phyloP scores from a whole-genome alignment of 1,140 invertebrate genomes.

The Neuroterus valhalla region DNA sequence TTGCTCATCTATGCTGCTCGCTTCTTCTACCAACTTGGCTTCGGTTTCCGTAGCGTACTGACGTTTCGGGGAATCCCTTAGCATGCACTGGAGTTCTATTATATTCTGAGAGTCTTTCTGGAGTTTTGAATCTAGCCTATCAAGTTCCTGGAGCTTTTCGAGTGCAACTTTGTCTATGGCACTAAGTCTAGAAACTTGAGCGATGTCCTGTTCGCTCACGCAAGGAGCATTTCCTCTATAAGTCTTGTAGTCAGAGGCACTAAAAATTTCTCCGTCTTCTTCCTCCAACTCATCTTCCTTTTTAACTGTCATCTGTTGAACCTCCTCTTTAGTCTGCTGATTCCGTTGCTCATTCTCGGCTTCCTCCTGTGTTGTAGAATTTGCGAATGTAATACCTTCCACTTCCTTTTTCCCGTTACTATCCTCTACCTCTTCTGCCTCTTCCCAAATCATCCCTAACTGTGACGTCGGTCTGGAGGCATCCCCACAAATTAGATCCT shows the following conservation, averaged over 20 bases:
- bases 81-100: constrained; percentile 82
- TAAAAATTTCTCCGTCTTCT: constrained; percentile 82
- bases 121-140: constrained; percentile 83
- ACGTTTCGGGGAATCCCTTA: constrained; percentile 77
- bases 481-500: constrained; percentile 83
- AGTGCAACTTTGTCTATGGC: constrained; percentile 85
- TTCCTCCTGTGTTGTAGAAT: constrained; percentile 48
- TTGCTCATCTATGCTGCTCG: constrained; percentile 82
- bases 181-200: constrained; percentile 83
- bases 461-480: constrained; percentile 80
- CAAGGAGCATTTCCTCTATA: constrained; percentile 84
- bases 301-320: constrained; percentile 68
- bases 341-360: constrained; percentile 74
- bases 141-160: constrained; percentile 86
- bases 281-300: constrained; percentile 69
- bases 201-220: constrained; percentile 86
- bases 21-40: constrained; percentile 78
- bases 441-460: constrained; percentile 89
- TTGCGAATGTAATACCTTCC: constrained; percentile 57
- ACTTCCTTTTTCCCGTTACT: constrained; percentile 69
- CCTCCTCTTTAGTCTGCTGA: constrained; percentile 68
- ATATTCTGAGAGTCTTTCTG: constrained; percentile 87
- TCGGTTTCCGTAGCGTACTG: constrained; percentile 77
- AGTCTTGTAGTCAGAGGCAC: constrained; percentile 86
- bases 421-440: constrained; percentile 75